phyloP scores from a whole-genome alignment of 2,888 invertebrate genomes.

The Pollenia amentaria region DNA sequence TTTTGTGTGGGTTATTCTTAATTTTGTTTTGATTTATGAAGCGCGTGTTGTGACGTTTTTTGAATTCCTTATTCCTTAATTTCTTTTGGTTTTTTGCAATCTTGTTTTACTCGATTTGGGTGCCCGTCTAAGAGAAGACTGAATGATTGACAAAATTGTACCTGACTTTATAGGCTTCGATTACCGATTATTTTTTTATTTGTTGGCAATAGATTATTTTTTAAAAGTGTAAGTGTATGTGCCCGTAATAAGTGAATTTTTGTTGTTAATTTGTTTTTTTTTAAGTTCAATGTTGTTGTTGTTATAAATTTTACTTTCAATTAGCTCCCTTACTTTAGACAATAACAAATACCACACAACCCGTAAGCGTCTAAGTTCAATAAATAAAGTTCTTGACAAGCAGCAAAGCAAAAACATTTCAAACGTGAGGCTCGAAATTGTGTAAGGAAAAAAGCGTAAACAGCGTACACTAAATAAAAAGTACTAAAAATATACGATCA shows the following conservation, averaged over 20 bases:
- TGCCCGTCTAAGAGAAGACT: conserved; percentile 69
- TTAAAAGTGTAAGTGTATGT: conserved; percentile 8
- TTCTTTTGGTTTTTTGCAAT: neutral
- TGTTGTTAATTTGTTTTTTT: neutral
- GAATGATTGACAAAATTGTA: conserved; percentile 62
- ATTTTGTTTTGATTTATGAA: neutral
- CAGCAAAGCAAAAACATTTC: conserved; percentile 22
- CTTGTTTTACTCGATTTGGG: conserved; percentile 36
- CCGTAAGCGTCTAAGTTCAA: conserved; percentile 13
- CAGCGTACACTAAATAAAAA: conserved; percentile 19
- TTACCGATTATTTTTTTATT: conserved; percentile 62
- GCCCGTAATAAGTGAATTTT: conserved; percentile 23
- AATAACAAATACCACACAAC: neutral
- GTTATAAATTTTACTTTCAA: conserved; percentile 57
- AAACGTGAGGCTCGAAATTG: conserved; percentile 37
- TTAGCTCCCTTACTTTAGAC: conserved; percentile 54
- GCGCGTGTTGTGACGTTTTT: neutral
- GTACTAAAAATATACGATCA: conserved; percentile 3
- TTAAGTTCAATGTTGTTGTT: conserved; percentile 34
- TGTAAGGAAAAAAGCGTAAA: conserved; percentile 9
- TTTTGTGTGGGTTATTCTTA: neutral
- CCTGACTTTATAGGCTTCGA: conserved; percentile 71
- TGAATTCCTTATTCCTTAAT: neutral
- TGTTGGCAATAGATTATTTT: conserved; percentile 52
- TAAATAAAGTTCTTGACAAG: conserved; percentile 43